Conservation (phyloP, 2,797 vertebrate genomes). For the Microctenopoma stevenorrisi region DNA sequence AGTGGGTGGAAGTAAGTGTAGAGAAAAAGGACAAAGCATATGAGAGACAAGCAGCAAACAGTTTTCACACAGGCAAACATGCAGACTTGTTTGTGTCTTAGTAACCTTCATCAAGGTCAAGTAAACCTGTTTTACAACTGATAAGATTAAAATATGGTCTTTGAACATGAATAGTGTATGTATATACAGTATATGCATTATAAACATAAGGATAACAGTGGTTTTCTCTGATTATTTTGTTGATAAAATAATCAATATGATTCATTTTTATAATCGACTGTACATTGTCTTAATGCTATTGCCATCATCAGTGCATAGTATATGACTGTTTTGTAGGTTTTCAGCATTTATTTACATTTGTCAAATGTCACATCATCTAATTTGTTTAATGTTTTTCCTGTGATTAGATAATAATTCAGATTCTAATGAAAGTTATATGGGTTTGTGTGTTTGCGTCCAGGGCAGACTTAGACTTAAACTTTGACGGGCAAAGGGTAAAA, state of each 20-base stretch:
- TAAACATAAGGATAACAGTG: background rate
- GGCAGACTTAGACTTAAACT: background rate
- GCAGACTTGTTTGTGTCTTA: background rate
- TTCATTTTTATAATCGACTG: too few relatives aligned
- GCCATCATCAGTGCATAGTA: too few relatives aligned
- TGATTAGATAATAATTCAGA: background rate
- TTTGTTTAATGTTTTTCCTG: background rate
- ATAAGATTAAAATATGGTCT: background rate
- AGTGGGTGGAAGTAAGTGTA: constrained; percentile 36
- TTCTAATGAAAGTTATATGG: background rate
- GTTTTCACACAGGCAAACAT: constrained; percentile 11
- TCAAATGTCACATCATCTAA: background rate
- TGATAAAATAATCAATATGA: background rate
- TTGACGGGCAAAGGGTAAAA: constrained; percentile 29
- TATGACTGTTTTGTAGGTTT: too few relatives aligned
- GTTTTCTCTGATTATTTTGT: background rate
- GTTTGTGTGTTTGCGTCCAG: constrained; percentile 18
- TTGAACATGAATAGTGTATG: constrained; percentile 6
- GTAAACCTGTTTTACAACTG: background rate
- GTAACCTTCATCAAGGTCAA: background rate
- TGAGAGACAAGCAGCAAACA: constrained; percentile 8
- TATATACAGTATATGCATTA: background rate
- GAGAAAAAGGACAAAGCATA: constrained; percentile 33
- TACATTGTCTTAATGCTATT: too few relatives aligned
- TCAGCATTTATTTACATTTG: too few relatives aligned